Percentiles rank a stretch among this genome's conserved stretches.
phyloP scores from a whole-genome alignment of 2,888 invertebrate species.

The Troides oblongomaculatus region DNA sequence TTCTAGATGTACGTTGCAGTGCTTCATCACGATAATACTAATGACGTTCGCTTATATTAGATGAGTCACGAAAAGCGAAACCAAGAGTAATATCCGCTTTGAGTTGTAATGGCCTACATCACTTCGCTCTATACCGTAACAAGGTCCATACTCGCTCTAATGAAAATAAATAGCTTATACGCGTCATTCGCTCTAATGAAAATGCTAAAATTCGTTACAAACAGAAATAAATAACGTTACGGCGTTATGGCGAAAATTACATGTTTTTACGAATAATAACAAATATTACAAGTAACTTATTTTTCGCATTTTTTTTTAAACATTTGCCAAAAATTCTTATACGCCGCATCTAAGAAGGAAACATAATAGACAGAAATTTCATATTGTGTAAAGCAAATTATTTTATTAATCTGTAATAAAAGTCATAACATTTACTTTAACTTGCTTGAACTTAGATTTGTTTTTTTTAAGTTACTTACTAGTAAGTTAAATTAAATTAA shows the following conservation, averaged over 20 bases:
- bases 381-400: too few species aligned
- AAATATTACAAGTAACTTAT: background rate
- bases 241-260: background rate
- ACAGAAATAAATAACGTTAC: conserved; percentile 15
- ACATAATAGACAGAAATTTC: too few species aligned
- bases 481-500: too few species aligned
- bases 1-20: background rate
- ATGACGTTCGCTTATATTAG: conserved; percentile 34
- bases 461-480: too few species aligned
- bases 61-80: conserved; percentile 34
- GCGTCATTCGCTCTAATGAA: conserved; percentile 25
- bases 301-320: too few species aligned
- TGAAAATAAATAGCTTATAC: conserved; percentile 29
- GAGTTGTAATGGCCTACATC: conserved; percentile 39
- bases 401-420: too few species aligned
- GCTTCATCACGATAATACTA: conserved; percentile 7
- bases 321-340: too few species aligned
- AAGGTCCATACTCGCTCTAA: conserved; percentile 27
- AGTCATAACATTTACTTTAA: too few species aligned
- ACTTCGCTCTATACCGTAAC: conserved; percentile 36
- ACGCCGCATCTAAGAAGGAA: too few species aligned
- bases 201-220: conserved; percentile 18
- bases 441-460: too few species aligned
- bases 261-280: background rate
- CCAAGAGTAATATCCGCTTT: conserved; percentile 37